A percentile compares a stretch with the other conserved stretches of the same genome.
These are phyloP conservation scores for Euplexia lucipara DNA, from an alignment of 2,888 invertebrate species.

Conservation along the genomic window DNA sequence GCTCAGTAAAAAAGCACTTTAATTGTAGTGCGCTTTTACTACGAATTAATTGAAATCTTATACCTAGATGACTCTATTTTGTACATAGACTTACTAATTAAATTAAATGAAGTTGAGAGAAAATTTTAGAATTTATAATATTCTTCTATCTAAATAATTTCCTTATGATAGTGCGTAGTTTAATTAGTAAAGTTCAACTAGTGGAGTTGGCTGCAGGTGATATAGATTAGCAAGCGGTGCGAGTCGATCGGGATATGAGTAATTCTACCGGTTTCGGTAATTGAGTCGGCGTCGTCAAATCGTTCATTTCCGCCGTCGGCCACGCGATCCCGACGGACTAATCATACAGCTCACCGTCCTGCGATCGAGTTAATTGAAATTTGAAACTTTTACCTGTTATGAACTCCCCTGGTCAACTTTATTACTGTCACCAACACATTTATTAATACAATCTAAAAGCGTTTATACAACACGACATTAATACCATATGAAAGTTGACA, in stretches of 20 bases:
- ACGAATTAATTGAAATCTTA: conserved; percentile 77
- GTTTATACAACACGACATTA: conserved; percentile 22
- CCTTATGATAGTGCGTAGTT: conserved; percentile 42
- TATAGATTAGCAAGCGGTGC: conserved; percentile 49
- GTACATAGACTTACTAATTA: conserved; percentile 9
- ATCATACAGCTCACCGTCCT: conserved; percentile 60
- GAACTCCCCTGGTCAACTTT: conserved; percentile 38
- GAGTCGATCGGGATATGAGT: conserved; percentile 63
- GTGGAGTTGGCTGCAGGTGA: conserved; percentile 37
- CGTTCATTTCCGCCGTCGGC: conserved; percentile 64
- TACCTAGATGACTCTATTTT: conserved; percentile 51
- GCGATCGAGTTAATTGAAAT: conserved; percentile 61
- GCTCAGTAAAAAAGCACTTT: conserved; percentile 77
- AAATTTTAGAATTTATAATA: conserved; percentile 4
- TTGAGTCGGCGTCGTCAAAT: conserved; percentile 70
- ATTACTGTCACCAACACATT: conserved; percentile 33
- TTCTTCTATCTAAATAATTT: conserved; percentile 24
- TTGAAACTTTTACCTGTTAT: conserved; percentile 64
- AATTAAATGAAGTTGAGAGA: conserved; percentile 27
- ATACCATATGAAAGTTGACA: conserved; percentile 21
- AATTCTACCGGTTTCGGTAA: conserved; percentile 66
- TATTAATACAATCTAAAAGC: conserved; percentile 10
- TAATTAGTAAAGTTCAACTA: conserved; percentile 47
- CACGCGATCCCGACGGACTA: conserved; percentile 62
- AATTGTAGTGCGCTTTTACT: conserved; percentile 78